Conservation (phyloP, 1,140 invertebrate genomes). For the Drosophila ohnishii region DNA sequence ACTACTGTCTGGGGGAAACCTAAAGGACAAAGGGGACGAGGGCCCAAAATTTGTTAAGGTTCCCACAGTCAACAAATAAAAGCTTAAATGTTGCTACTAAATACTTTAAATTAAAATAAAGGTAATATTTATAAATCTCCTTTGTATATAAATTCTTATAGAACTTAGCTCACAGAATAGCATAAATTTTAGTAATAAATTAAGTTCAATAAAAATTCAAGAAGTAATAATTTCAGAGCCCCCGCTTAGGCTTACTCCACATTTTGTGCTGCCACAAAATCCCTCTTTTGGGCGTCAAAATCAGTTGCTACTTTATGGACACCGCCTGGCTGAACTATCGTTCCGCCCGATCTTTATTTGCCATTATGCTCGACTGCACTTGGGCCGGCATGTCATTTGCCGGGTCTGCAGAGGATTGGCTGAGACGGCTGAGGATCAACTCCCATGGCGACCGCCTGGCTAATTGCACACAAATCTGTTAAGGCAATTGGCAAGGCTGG, state of each 20-base stretch:
- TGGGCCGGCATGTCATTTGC: constrained; percentile 40
- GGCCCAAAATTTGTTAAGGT: constrained; percentile 35
- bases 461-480: constrained; percentile 81
- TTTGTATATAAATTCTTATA: no score
- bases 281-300: constrained; percentile 65
- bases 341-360: constrained; percentile 65
- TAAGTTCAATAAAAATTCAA: background rate
- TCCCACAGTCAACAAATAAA: constrained; percentile 37
- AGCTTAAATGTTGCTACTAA: background rate
- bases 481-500: constrained; percentile 61
- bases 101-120: background rate
- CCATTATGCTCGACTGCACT: constrained; percentile 67
- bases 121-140: background rate
- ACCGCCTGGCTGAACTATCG: constrained; percentile 57
- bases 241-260: background rate
- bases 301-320: constrained; percentile 68
- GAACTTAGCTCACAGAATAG: background rate
- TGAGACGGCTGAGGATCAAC: constrained; percentile 18
- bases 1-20: constrained; percentile 15
- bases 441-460: constrained; percentile 59
- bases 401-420: constrained; percentile 6
- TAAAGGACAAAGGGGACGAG: constrained; percentile 5
- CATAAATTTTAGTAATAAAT: background rate
- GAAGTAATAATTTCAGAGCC: background rate
- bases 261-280: constrained; percentile 37